Conservation (phyloP, 2,888 invertebrate genomes). For the Microctonus aethiopoides region DNA sequence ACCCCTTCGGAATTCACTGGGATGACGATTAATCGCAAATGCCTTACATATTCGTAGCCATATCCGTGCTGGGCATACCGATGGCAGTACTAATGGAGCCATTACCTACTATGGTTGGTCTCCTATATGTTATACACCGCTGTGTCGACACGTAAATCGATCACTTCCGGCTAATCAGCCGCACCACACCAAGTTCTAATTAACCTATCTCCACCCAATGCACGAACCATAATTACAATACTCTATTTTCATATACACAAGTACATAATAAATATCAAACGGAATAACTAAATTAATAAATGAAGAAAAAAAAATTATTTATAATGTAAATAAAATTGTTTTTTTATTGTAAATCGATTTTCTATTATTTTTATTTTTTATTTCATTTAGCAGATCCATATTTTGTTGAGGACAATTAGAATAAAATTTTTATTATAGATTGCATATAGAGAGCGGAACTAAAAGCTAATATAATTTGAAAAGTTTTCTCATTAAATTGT, state of each 20-base stretch:
- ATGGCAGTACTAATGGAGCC: slow-evolving; percentile 50
- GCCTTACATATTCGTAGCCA: slow-evolving; percentile 57
- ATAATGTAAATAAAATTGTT: background rate
- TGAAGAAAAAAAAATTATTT: no score
- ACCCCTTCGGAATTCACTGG: slow-evolving; percentile 48
- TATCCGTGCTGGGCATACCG: slow-evolving; percentile 49
- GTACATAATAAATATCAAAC: background rate
- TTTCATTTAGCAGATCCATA: background rate
- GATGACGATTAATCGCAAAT: slow-evolving; percentile 54
- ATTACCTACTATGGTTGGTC: slow-evolving; percentile 47
- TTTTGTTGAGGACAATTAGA: background rate
- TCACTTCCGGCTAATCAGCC: slow-evolving; percentile 56
- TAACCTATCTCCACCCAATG: slow-evolving; percentile 43
- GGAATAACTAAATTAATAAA: no score
- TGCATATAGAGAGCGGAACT: slow-evolving; percentile 28
- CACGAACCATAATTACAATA: slow-evolving; percentile 30
- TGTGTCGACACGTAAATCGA: slow-evolving; percentile 51
- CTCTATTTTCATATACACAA: background rate
- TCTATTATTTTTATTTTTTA: background rate
- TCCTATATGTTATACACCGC: slow-evolving; percentile 24
- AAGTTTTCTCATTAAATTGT: slow-evolving; percentile 63
- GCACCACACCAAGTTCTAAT: slow-evolving; percentile 49
- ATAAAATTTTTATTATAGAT: background rate
- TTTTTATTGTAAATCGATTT: background rate
- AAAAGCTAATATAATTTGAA: slow-evolving; percentile 57